A percentile compares a stretch with the other conserved stretches of the same genome.
Evolutionary conservation across 2,797 vertebrate genomes (phyloP).

Genomic region (Vireo griseus): DNA sequence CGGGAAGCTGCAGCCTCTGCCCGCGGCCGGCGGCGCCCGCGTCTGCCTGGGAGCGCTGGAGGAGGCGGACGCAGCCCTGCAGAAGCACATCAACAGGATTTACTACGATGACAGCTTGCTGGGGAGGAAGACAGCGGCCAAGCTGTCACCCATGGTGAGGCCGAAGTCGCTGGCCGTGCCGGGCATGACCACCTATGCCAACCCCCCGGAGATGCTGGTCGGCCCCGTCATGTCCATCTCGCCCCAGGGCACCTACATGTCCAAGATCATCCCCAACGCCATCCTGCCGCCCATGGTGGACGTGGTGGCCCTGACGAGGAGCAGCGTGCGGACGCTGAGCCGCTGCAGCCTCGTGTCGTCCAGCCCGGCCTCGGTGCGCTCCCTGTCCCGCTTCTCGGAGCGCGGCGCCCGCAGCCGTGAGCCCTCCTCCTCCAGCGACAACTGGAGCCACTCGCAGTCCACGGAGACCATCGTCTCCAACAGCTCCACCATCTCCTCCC

Average conservation of each 20-base stretch:
- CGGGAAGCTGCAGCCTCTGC: conserved; percentile 65
- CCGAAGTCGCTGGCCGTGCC: conserved; percentile 93
- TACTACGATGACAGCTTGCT: conserved; percentile 81
- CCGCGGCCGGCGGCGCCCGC: conserved; percentile 69
- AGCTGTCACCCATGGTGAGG: conserved; percentile 71
- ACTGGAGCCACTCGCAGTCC: conserved; percentile 89
- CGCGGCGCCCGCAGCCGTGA: conserved; percentile 73
- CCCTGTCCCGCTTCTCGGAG: conserved; percentile 79
- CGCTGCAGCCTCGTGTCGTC: conserved; percentile 88
- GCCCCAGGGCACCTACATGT: conserved; percentile 93
- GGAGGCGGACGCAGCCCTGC: conserved; percentile 75
- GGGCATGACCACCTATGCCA: conserved; percentile 80
- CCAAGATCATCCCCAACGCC: conserved; percentile 95
- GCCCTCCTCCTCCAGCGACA: conserved; percentile 81
- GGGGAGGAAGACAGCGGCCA: conserved; percentile 66
- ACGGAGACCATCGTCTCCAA: conserved; percentile 89
- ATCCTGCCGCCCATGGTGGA: conserved; percentile 91
- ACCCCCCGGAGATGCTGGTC: conserved; percentile 71
- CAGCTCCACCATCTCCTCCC: conserved; percentile 85
- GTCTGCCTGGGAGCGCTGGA: conserved; percentile 86
- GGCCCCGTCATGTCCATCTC: conserved; percentile 92
- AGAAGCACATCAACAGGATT: conserved; percentile 79
- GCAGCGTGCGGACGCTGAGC: conserved; percentile 86
- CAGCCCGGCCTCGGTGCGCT: conserved; percentile 86
- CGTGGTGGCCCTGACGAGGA: conserved; percentile 87